These are phyloP conservation scores for Polypterus bichir DNA, from an alignment of 2,113 vertebrate species.

Conservation along the genomic window DNA sequence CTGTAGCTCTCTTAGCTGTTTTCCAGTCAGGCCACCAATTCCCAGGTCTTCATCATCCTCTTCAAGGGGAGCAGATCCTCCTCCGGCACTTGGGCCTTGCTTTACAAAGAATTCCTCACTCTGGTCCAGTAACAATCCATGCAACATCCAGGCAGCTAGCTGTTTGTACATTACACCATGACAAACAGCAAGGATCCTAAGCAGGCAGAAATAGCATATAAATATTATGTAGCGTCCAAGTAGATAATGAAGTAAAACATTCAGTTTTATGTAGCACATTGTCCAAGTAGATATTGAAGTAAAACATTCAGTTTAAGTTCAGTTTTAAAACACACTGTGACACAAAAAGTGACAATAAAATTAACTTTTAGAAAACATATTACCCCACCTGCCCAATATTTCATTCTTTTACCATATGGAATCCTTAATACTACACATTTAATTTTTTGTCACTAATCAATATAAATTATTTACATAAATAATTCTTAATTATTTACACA, in stretches of 20 bases:
- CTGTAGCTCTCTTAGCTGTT: constrained; percentile 84
- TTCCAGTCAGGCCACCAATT: constrained; percentile 87
- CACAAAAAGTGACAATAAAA: not conserved
- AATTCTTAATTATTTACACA: too few relatives aligned
- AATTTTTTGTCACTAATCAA: too few relatives aligned
- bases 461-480: too few relatives aligned
- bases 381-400: too few relatives aligned
- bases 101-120: constrained; percentile 93
- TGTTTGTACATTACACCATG: constrained; percentile 98
- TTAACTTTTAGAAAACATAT: too few relatives aligned
- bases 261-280: not conserved
- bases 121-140: constrained; percentile 83
- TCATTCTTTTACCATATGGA: too few relatives aligned
- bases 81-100: constrained; percentile 82
- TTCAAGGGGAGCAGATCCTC: constrained; percentile 59
- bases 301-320: too few relatives aligned
- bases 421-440: too few relatives aligned
- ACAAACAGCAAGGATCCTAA: constrained; percentile 83
- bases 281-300: too few relatives aligned
- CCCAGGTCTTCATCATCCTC: constrained; percentile 93
- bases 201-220: constrained; percentile 1
- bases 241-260: not conserved
- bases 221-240: not conserved
- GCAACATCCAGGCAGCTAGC: constrained; percentile 96
- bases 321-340: not conserved